A percentile compares a stretch with the other conserved stretches of the same genome.
Conservation (phyloP, 2,113 vertebrate genomes). For the Pygoscelis antarcticus region DNA sequence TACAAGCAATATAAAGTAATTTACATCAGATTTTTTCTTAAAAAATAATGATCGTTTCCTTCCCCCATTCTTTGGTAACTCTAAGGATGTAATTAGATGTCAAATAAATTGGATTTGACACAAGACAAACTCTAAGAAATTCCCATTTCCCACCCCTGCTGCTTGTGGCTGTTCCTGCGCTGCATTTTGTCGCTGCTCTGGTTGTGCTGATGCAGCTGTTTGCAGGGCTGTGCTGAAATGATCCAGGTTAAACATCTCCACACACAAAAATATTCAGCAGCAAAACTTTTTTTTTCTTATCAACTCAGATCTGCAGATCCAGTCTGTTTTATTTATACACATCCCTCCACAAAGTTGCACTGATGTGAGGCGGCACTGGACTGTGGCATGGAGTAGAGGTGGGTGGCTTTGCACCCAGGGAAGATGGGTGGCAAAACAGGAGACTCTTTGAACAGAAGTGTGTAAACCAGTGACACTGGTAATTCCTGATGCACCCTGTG, state of each 20-base stretch:
- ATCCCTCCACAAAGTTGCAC: background rate
- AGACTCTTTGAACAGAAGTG: background rate
- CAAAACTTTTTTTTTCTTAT: background rate
- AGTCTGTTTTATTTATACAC: background rate
- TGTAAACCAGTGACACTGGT: background rate
- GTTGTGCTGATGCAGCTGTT: background rate
- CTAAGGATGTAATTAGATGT: background rate
- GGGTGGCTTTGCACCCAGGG: background rate
- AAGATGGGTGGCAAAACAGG: background rate
- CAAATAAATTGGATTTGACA: conserved; percentile 13
- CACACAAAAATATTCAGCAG: background rate
- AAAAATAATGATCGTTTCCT: background rate
- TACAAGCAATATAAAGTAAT: background rate
- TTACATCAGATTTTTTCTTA: background rate
- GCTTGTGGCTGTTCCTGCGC: background rate
- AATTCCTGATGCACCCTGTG: background rate
- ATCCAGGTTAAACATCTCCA: background rate
- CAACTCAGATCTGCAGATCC: background rate
- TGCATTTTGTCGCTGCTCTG: background rate
- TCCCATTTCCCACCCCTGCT: background rate
- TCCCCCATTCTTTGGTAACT: background rate
- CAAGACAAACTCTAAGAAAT: conserved; percentile 6
- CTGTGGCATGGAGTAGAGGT: background rate
- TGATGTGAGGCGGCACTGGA: background rate
- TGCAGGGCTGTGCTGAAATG: background rate